These are phyloP conservation scores for Dynastes tityus DNA, from an alignment of 2,888 invertebrate species.

Conservation along the genomic window DNA sequence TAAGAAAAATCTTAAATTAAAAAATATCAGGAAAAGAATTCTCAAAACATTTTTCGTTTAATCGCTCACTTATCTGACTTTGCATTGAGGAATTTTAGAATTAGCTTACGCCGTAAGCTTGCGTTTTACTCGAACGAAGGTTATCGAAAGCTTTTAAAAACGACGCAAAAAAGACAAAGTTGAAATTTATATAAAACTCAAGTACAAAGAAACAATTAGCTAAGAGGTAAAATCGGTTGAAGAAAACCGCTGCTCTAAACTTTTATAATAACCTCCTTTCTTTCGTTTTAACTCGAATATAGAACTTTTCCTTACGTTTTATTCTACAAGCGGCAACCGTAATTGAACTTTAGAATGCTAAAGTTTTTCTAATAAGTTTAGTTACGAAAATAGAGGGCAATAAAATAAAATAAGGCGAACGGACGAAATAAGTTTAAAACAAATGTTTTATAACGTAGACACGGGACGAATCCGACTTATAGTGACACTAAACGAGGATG, in stretches of 20 bases:
- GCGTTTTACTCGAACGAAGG: slow-evolving; percentile 66
- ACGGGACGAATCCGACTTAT: slow-evolving; percentile 6
- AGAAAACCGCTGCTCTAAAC: slow-evolving; percentile 63
- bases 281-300: slow-evolving; percentile 26
- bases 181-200: slow-evolving; percentile 40
- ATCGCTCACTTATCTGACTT: slow-evolving; percentile 29
- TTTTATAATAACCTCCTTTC: slow-evolving; percentile 40
- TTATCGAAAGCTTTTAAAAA: slow-evolving; percentile 61
- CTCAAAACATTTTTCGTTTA: slow-evolving; percentile 36
- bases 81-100: slow-evolving; percentile 61
- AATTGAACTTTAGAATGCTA: slow-evolving; percentile 32
- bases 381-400: slow-evolving; percentile 17
- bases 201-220: slow-evolving; percentile 69
- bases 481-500: slow-evolving; percentile 23
- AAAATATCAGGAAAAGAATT: slow-evolving; percentile 27
- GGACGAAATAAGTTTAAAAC: slow-evolving; percentile 4
- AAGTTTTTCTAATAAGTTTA: slow-evolving; percentile 44
- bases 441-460: slow-evolving; percentile 31
- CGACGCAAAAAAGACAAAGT: slow-evolving; percentile 24
- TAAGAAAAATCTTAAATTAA: slow-evolving; percentile 25
- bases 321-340: slow-evolving; percentile 3
- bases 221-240: slow-evolving; percentile 68
- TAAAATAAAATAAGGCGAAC: slow-evolving; percentile 14
- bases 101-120: slow-evolving; percentile 65
- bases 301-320: slow-evolving; percentile 14